These are phyloP conservation scores for Ceratosolen solmsi DNA, from an alignment of 1,140 invertebrate species.

Conservation along the genomic window DNA sequence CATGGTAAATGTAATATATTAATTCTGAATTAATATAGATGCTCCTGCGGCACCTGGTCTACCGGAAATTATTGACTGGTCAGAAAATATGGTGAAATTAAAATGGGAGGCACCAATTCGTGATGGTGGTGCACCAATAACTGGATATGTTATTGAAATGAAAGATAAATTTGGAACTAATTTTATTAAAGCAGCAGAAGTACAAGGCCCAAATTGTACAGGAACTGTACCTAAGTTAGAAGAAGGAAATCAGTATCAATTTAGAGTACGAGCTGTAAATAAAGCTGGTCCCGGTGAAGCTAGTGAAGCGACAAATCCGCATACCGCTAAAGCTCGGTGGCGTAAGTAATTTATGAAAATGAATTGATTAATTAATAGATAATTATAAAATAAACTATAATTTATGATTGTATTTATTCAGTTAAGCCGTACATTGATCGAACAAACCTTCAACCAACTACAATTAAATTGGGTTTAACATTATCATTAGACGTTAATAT, in stretches of 20 bases:
- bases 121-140: constrained; percentile 97
- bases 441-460: constrained; percentile 87
- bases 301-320: constrained; percentile 93
- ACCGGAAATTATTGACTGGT: constrained; percentile 94
- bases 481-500: constrained; percentile 93
- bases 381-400: too few species aligned
- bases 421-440: constrained; percentile 95
- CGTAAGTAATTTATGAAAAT: constrained; percentile 77
- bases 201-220: constrained; percentile 84
- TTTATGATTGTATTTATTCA: constrained; percentile 65
- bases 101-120: constrained; percentile 96
- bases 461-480: constrained; percentile 92
- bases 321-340: constrained; percentile 94
- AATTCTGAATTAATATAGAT: constrained; percentile 73
- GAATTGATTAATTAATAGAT: too few species aligned
- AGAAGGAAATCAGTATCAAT: constrained; percentile 96
- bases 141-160: constrained; percentile 94
- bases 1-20: background rate
- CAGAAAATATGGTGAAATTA: constrained; percentile 92
- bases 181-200: constrained; percentile 83
- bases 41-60: constrained; percentile 90
- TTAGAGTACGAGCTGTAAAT: constrained; percentile 94
- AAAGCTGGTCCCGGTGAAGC: constrained; percentile 97
- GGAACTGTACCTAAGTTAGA: constrained; percentile 91
- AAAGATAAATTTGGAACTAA: constrained; percentile 81